Conservation (phyloP, 2,888 invertebrate genomes). For the Kuschelorhynchus macadamiae region DNA sequence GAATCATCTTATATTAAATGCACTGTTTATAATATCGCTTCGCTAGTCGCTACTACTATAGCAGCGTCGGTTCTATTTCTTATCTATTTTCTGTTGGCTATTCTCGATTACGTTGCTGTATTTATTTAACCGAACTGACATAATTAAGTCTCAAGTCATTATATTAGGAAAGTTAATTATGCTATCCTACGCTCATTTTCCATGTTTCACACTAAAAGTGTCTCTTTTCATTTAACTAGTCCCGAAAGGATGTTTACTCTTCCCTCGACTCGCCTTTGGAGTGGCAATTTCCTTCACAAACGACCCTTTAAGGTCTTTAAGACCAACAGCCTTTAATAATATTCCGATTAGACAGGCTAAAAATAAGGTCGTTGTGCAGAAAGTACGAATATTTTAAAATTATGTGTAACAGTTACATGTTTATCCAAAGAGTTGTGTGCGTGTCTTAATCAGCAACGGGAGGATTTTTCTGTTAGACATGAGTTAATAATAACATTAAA, state of each 20-base stretch:
- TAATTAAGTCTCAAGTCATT: no score
- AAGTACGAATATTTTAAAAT: background rate
- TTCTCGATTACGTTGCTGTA: no score
- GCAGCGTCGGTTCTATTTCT: no score
- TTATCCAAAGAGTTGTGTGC: background rate
- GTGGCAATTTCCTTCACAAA: slow-evolving; percentile 12
- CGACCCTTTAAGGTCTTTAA: background rate
- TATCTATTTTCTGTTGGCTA: no score
- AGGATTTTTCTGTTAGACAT: no score
- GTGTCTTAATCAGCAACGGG: no score
- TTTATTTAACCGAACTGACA: no score
- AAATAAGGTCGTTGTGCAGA: background rate
- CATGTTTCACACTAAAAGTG: background rate
- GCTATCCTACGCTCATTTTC: slow-evolving; percentile 9
- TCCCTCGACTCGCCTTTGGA: background rate
- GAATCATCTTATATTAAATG: no score
- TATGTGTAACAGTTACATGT: background rate
- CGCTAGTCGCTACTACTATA: no score
- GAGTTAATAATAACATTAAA: no score
- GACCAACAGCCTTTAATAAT: background rate
- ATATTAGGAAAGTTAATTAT: no score
- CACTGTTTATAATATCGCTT: no score
- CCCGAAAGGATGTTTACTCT: slow-evolving; percentile 7
- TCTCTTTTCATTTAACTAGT: slow-evolving; percentile 13
- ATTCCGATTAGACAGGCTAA: background rate